Base-by-base conservation (phyloP, 2,113 vertebrate species). In the Pimephales promelas region DNA sequence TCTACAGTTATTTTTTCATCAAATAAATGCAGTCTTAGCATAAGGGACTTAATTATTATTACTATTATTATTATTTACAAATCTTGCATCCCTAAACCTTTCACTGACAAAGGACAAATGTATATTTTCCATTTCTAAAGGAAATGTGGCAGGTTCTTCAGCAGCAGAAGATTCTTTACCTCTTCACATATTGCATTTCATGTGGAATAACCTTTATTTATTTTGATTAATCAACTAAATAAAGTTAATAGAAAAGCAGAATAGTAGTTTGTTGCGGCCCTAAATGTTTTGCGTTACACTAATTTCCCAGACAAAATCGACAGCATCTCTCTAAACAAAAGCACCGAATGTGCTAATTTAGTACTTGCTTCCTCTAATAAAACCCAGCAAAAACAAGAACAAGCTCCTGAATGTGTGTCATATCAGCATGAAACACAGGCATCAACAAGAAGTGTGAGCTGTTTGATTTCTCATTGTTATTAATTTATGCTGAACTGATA, bases 361-460 rank as follows among this genome's bases (percentile, higher is more conserved):
- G 49, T 72, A 26, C 52, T 82, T 54, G 49, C 80, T 82, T 71
- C 47, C 64, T 74, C 72, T 74, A 24, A 74, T 52, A 74, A 52
- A 74, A 52, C 26, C 47, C 26, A 52, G 20, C 72, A 31, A 74
- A 74, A 74, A 52, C 72, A 52, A 74, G 45, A 74, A 74, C 72
- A 74, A 74, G 72, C 16, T 74, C 24, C 47, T 74, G 22, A 74
- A 74, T 74, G 13, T 74, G 72, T 28, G 71, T 73, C 70, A 28
- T 73, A 73, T 73, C n/a, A 73, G n/a, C n/a, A 54, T 26, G n/a
- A 10, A 16, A 45, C 11, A 31, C 45, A 74, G 8, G 24, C 14
- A 10, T 52, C 28, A 74, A 74, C 45, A 52, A 47, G 72, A 74
- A 74, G 24, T 28, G 43, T 74, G 47, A 74, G 47, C 47, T 73